phyloP scores from a whole-genome alignment of 2,888 invertebrate genomes.

The Caenorhabditis wallacei region DNA sequence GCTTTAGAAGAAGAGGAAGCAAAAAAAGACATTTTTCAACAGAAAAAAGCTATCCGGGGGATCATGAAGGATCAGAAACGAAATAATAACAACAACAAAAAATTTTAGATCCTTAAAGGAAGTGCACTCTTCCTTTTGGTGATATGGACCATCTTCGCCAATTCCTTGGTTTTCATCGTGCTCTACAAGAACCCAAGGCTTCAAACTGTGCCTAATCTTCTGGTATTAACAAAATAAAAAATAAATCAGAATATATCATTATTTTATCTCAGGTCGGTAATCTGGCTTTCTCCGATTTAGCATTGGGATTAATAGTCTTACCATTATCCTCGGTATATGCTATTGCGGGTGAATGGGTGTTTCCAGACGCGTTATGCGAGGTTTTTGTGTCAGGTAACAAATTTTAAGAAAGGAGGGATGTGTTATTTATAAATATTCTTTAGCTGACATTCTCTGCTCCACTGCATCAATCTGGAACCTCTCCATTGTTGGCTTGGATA shows the following conservation, averaged over 20 bases:
- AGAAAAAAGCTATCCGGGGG: conserved; percentile 19
- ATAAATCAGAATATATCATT: background rate
- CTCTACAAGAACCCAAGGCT: conserved; percentile 83
- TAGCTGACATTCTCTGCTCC: conserved; percentile 85
- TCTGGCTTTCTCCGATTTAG: conserved; percentile 85
- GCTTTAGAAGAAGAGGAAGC: conserved; percentile 4
- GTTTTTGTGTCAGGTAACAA: conserved; percentile 84
- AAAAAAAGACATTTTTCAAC: background rate
- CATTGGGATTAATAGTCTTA: conserved; percentile 84
- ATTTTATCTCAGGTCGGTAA: conserved; percentile 83
- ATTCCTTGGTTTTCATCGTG: conserved; percentile 83
- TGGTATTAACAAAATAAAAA: conserved; percentile 77
- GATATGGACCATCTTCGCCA: conserved; percentile 82
- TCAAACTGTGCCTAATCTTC: conserved; percentile 84
- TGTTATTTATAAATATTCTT: conserved; percentile 28
- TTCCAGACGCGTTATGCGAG: conserved; percentile 84
- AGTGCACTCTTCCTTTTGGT: conserved; percentile 81
- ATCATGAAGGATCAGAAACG: conserved; percentile 3
- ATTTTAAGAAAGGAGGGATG: background rate
- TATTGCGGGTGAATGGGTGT: conserved; percentile 84
- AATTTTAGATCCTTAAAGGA: conserved; percentile 78
- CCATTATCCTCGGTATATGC: conserved; percentile 85
- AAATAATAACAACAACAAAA: background rate
- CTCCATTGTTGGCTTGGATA: conserved; percentile 85
- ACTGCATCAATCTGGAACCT: conserved; percentile 85